Percentiles rank a stretch among this genome's conserved stretches.
Conservation (phyloP, 2,797 vertebrate species). For the Schizopygopsis malacanthus region DNA sequence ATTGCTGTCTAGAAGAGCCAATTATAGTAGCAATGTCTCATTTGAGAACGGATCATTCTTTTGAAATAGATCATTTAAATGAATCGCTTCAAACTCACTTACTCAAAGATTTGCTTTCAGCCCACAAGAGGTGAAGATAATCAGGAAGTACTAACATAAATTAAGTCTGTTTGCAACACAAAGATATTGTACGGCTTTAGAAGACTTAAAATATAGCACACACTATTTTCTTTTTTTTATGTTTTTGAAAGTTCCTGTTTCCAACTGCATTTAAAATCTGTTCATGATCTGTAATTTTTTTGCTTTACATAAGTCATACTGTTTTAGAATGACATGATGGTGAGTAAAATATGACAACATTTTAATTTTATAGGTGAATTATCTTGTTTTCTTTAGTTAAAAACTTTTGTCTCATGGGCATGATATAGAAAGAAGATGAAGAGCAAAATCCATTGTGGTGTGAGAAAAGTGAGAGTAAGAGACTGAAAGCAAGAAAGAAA, state of each 20-base stretch:
- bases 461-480: slow-evolving; percentile 3
- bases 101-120: background rate
- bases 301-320: background rate
- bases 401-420: background rate
- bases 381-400: background rate
- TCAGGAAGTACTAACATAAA: too few relatives aligned
- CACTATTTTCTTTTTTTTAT: background rate
- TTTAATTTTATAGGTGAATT: background rate
- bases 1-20: background rate
- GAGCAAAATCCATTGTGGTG: background rate
- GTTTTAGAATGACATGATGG: background rate
- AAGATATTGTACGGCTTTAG: background rate
- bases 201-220: background rate
- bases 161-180: background rate
- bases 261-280: background rate
- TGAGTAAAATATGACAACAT: background rate
- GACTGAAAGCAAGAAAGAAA: slow-evolving; percentile 27
- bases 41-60: background rate
- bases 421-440: background rate
- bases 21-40: background rate
- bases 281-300: background rate
- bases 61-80: background rate
- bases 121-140: background rate
- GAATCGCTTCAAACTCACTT: background rate
- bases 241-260: background rate